phyloP scores from a whole-genome alignment of 2,888 invertebrate genomes.

The Capitulum mitella region DNA sequence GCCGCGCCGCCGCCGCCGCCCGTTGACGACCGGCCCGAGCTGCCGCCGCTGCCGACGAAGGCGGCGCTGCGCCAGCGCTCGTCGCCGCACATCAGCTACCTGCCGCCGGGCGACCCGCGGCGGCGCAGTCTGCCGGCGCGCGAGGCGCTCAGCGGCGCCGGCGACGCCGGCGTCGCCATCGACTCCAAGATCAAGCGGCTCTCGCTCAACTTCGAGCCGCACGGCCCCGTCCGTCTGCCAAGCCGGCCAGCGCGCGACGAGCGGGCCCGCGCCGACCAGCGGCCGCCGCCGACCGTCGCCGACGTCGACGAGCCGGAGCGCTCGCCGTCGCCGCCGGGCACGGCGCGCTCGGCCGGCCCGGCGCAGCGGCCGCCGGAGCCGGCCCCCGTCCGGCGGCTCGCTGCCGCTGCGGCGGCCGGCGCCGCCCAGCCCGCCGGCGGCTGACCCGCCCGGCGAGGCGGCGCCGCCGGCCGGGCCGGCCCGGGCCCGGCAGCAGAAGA shows the following conservation, averaged over 20 bases:
- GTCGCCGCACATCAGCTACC: conserved; percentile 13
- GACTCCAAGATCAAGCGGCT: conserved; percentile 18
- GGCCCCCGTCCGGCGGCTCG: not conserved
- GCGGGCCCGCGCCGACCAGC: not conserved
- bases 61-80: not conserved
- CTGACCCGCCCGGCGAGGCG: not conserved
- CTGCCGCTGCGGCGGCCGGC: not conserved
- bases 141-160: not conserved
- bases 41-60: conserved; percentile 17
- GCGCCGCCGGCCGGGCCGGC: not conserved
- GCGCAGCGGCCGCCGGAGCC: not conserved
- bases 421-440: not conserved
- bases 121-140: not conserved
- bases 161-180: not conserved
- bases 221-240: not conserved
- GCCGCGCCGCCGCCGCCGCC: not conserved
- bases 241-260: not conserved
- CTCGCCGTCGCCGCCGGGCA: not conserved
- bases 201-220: conserved; percentile 2
- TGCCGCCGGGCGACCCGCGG: not conserved
- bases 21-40: not conserved
- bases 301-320: not conserved
- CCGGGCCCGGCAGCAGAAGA: not conserved
- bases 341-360: not conserved
- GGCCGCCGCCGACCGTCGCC: not conserved